Conservation (phyloP, 2,113 vertebrate species). For the Phasianus colchicus region DNA sequence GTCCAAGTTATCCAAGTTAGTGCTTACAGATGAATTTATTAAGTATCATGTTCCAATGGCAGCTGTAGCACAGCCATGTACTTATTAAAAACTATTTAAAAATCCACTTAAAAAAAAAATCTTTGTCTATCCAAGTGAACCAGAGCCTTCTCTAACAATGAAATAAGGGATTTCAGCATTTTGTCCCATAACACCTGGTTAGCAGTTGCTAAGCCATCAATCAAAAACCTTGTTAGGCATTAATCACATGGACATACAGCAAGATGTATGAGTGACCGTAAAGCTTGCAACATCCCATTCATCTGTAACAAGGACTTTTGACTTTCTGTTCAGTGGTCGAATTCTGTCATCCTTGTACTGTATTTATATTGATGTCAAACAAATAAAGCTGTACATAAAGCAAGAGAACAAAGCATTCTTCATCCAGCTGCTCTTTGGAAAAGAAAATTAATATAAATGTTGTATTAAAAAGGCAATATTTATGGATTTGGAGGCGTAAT, state of each 20-base stretch:
- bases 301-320: slow-evolving; percentile 19
- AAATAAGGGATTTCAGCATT: background rate
- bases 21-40: background rate
- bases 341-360: background rate
- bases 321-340: background rate
- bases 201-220: slow-evolving; percentile 24
- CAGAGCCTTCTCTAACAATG: background rate
- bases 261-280: slow-evolving; percentile 44
- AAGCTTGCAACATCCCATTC: slow-evolving; percentile 38
- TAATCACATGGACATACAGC: background rate
- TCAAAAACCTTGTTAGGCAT: slow-evolving; percentile 35
- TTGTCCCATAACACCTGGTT: slow-evolving; percentile 26
- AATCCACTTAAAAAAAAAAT: background rate
- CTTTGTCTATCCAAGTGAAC: background rate
- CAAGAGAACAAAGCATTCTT: background rate
- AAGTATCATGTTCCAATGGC: background rate
- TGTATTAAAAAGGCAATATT: background rate
- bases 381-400: background rate
- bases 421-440: background rate
- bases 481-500: background rate
- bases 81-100: background rate
- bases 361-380: background rate
- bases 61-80: accelerated
- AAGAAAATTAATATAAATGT: background rate
- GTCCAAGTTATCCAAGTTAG: accelerated